These are phyloP conservation scores for Bolinopsis microptera DNA, from an alignment of 37 sponge, comb jelly and placozoan genomes.

Conservation along the genomic window DNA sequence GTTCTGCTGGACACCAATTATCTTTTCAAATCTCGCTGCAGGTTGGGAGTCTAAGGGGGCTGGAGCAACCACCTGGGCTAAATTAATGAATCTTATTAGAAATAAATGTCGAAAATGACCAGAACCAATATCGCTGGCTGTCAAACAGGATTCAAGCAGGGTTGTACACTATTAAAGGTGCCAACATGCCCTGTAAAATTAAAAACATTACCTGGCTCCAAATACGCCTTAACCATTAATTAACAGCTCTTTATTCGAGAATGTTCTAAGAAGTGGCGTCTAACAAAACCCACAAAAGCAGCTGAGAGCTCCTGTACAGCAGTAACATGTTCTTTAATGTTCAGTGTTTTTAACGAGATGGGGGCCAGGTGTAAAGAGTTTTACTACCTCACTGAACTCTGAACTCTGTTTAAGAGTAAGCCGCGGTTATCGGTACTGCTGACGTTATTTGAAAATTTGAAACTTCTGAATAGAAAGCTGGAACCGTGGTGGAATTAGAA, in stretches of 20 bases:
- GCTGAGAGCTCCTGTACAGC: background rate
- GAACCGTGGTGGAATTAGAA: background rate
- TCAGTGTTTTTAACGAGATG: background rate
- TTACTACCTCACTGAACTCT: background rate
- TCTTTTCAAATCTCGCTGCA: background rate
- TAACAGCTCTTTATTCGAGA: too few species aligned
- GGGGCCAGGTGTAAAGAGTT: background rate
- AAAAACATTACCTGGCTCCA: background rate
- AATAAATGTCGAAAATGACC: background rate
- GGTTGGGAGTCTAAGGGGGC: background rate
- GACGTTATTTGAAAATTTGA: background rate
- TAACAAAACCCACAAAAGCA: too few species aligned
- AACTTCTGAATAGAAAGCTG: background rate
- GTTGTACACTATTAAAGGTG: too few species aligned
- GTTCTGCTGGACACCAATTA: background rate
- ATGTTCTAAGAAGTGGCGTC: too few species aligned
- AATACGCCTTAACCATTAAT: too few species aligned
- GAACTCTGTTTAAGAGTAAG: background rate
- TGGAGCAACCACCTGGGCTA: background rate
- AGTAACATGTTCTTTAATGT: background rate
- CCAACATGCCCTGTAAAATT: background rate
- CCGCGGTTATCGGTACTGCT: background rate
- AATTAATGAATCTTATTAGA: background rate
- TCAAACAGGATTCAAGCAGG: background rate
- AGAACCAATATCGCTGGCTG: background rate